Evolutionary conservation across 2,797 vertebrate genomes (phyloP).

Genomic region (Podarcis siculus): DNA sequence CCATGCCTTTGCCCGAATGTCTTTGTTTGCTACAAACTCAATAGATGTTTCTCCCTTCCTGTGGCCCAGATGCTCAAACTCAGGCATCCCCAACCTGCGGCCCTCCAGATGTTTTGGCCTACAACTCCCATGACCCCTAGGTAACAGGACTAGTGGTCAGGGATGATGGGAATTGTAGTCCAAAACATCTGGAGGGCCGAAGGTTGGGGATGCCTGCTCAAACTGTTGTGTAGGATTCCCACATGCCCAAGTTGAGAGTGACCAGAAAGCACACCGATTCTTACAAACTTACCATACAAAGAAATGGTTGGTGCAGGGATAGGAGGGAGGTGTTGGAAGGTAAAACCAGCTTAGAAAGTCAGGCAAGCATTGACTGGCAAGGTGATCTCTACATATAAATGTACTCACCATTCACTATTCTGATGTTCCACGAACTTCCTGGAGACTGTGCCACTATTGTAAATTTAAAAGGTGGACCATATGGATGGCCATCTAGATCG

Average conservation of each 20-base stretch:
- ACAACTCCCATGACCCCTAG: no score
- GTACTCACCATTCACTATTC: constrained; percentile 84
- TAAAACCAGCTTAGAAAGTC: neutral
- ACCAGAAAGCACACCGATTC: neutral
- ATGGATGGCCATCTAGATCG: constrained; percentile 68
- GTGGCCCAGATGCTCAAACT: neutral
- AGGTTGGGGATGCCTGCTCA: neutral
- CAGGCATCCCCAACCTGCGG: no score
- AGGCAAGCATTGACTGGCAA: neutral
- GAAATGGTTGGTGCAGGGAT: neutral
- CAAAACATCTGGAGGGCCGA: no score
- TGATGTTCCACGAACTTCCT: constrained; percentile 81
- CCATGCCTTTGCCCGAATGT: neutral
- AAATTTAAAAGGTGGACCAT: constrained; percentile 83
- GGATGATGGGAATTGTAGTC: no score
- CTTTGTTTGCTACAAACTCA: neutral
- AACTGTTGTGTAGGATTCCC: neutral
- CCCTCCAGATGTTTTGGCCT: no score
- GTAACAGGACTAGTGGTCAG: no score
- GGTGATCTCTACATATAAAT: neutral
- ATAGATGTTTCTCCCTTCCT: neutral
- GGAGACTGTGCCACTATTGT: constrained; percentile 75
- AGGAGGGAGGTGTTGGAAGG: neutral
- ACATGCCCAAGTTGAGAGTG: neutral
- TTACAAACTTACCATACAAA: neutral